Evolutionary conservation across 2,797 vertebrate genomes (phyloP).

Genomic region (Trichosurus vulpecula): DNA sequence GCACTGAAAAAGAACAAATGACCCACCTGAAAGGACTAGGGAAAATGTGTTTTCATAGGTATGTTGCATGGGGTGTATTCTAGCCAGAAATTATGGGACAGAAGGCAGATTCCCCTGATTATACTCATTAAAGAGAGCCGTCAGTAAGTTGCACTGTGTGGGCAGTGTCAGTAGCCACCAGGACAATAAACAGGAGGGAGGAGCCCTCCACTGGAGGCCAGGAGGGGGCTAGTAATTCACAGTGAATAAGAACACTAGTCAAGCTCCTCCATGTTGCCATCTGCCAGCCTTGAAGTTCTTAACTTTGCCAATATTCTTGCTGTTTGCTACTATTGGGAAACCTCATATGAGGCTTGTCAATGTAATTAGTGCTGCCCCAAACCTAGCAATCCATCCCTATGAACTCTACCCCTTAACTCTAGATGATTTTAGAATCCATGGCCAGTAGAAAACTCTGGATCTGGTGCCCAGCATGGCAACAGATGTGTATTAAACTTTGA

Average conservation of each 20-base stretch:
- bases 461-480: not conserved
- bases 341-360: not conserved
- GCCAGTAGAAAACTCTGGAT: not conserved
- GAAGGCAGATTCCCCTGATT: not conserved
- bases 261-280: not conserved
- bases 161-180: not conserved
- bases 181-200: not conserved
- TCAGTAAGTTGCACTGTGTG: not conserved
- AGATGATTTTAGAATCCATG: not conserved
- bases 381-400: not conserved
- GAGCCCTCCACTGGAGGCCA: not conserved
- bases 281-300: not conserved
- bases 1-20: not conserved
- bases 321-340: not conserved
- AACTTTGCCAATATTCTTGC: not conserved
- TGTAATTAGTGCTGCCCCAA: not conserved
- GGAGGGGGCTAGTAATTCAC: not conserved
- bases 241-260: not conserved
- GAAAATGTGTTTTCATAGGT: not conserved
- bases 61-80: not conserved
- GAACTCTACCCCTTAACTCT: not conserved
- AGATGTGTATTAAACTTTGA: not conserved
- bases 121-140: not conserved
- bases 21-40: not conserved
- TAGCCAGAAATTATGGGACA: not conserved